Conservation (phyloP, 1,140 invertebrate genomes). For the Oreohelix idahoensis region DNA sequence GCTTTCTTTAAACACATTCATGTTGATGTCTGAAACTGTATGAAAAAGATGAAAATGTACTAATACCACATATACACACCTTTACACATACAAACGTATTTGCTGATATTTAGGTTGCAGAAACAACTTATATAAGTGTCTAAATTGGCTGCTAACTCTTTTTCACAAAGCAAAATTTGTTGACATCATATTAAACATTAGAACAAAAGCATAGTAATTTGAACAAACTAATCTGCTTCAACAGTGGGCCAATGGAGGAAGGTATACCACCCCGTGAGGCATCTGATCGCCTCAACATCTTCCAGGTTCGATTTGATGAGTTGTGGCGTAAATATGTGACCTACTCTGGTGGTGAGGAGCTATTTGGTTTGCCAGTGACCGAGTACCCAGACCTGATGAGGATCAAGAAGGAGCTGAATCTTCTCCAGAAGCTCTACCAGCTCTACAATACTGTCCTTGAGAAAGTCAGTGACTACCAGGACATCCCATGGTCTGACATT, state of each 20-base stretch:
- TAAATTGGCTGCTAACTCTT: too few relatives aligned
- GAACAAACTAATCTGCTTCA: too few relatives aligned
- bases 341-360: constrained; percentile 93
- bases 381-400: constrained; percentile 94
- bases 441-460: constrained; percentile 97
- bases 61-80: too few relatives aligned
- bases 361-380: constrained; percentile 91
- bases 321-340: constrained; percentile 95
- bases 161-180: too few relatives aligned
- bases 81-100: too few relatives aligned
- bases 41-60: too few relatives aligned
- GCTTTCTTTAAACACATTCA: too few relatives aligned
- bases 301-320: constrained; percentile 93
- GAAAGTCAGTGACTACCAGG: constrained; percentile 94
- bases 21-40: too few relatives aligned
- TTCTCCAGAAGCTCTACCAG: constrained; percentile 95
- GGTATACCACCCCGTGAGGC: constrained; percentile 92
- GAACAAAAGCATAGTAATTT: too few relatives aligned
- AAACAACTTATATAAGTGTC: too few relatives aligned
- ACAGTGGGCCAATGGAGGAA: constrained; percentile 90
- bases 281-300: constrained; percentile 92
- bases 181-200: too few relatives aligned
- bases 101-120: too few relatives aligned
- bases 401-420: constrained; percentile 92
- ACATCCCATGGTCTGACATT: constrained; percentile 94